Base-by-base conservation (phyloP, 2,797 vertebrate species). In the Margarornis squamiger region DNA sequence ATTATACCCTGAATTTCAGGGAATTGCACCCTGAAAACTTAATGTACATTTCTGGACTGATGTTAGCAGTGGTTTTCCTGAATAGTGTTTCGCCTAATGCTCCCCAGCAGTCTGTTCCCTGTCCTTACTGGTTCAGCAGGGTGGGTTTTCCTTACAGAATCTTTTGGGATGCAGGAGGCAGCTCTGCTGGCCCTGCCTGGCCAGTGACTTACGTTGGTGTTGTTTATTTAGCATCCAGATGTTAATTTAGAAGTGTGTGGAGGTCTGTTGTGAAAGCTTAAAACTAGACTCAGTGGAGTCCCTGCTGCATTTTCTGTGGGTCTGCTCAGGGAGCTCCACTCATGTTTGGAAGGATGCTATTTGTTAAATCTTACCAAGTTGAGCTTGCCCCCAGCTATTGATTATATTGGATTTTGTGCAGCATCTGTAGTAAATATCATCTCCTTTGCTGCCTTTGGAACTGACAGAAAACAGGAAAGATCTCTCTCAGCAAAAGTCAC, bases 401-500 rank as follows among this genome's bases (percentile, higher is more conserved):
- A 29, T 63, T 88, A 29, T 57, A 11, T 21, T 87, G 48, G 43
- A 17, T 79, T 68, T 49, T 73, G 43, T 74, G 82, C 5, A 5
- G 23, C 2, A 0, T 32, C 9, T 71, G 16, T 63, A 36, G 52
- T 83, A 86, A 87, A 54, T 65, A 73, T 16, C 3, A 0, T 49
- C 46, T 87, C 52, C 57, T 93, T 74, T 85, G 43, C 88, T 87
- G 57, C 57, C 88, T 65, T 85, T 85, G 80, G 65, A 86, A 46
- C 48, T 73, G 48, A 39, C 2, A 71, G 90, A 89, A 48, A 30
- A 5, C 17, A n/a, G 88, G 68, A 83, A 82, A 29, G 92, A 46
- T 22, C 29, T 13, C 29, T 24, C 38, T 83, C 92, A 45, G 74
- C 77, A 66, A 4, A 87, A 82, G 34, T 72, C 78, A 39, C 82